Evolutionary conservation across 2,113 vertebrate genomes (phyloP), one percentile per base, ranked within the genome.

Genomic region (Varanus salvator): DNA sequence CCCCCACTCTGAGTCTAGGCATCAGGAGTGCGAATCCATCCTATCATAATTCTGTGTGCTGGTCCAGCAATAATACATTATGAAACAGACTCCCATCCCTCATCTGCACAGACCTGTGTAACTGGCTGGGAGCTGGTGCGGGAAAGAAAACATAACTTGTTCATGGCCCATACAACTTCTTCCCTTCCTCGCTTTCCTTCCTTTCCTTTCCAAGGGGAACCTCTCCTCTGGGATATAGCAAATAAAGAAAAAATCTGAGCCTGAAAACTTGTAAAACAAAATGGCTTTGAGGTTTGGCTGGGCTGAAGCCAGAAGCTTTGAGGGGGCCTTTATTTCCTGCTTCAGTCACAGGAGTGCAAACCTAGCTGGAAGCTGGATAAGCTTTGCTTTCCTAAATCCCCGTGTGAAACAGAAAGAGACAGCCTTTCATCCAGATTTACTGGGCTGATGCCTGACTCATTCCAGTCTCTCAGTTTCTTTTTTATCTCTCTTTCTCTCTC

Each of bases 221-320:
- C 85, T 86, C 86, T 89, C 3, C 85, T 92, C 69, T 83, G 57
- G 91, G 94, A 92, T 88, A 87, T 3, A 72, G 84, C 87, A 92
- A 93, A 93, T 92, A 71, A 80, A 91, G 93, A 93, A 93, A 91
- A 92, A 90, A 78, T 83, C 91, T 0, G 1, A 93, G 81, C 11
- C 29, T n/a, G 64, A 68, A 34, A 14, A 19, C 11, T 34, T 93
- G 94, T 93, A 92, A 92, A 94, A 95, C 82, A 95, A 85, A 90
- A 89, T 57, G 50, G 85, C 87, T 94, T 83, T 69, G 87, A 87
- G 68, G 85, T 4, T 8, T 27, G 29, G n/a, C 89, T 92, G 95
- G 94, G 92, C 7, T 84, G 6, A 85, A 57, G 91, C 94, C 95
- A 94, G 90, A 86, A 1, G 90, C 71, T 88, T 2, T 72, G 89